A percentile compares a stretch with the other conserved stretches of the same genome.
These are phyloP conservation scores for Noctua pronuba DNA, from an alignment of 2,888 invertebrate species.

Conservation along the genomic window DNA sequence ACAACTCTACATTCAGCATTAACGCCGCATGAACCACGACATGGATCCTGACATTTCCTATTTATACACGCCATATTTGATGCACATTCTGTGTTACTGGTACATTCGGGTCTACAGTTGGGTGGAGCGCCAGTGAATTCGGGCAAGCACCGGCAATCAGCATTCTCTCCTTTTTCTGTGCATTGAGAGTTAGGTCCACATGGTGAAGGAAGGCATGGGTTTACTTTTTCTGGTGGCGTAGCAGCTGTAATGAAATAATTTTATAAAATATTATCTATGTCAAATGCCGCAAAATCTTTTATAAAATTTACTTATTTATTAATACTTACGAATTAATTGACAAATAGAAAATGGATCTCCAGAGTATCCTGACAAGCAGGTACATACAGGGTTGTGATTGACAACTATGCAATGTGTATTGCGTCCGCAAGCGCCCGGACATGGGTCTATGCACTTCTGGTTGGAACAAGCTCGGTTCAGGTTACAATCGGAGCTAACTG, in stretches of 20 bases:
- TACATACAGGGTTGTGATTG: slow-evolving; percentile 92
- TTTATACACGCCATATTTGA: slow-evolving; percentile 92
- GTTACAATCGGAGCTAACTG: slow-evolving; percentile 93
- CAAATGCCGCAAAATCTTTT: background rate
- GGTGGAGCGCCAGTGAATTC: slow-evolving; percentile 92
- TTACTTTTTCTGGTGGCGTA: slow-evolving; percentile 78
- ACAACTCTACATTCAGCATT: slow-evolving; percentile 93
- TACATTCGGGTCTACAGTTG: slow-evolving; percentile 92
- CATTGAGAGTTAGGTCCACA: slow-evolving; percentile 93
- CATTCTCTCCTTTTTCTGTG: slow-evolving; percentile 90
- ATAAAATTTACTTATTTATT: background rate
- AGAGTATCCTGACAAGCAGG: slow-evolving; percentile 91
- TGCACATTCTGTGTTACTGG: slow-evolving; percentile 92
- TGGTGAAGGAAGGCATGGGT: slow-evolving; percentile 92
- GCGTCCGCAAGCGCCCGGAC: slow-evolving; percentile 93
- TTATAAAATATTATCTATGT: background rate
- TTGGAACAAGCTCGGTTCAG: slow-evolving; percentile 93
- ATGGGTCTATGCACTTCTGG: slow-evolving; percentile 94
- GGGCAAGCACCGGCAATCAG: slow-evolving; percentile 92
- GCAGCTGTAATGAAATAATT: slow-evolving; percentile 75
- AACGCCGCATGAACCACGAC: slow-evolving; percentile 92
- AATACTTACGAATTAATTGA: slow-evolving; percentile 85
- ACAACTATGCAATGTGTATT: slow-evolving; percentile 91
- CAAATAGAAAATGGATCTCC: slow-evolving; percentile 94
- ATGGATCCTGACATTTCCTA: slow-evolving; percentile 93